These are phyloP conservation scores for Artibeus jamaicensis DNA, from an alignment of 2,797 vertebrate species.

Conservation along the genomic window DNA sequence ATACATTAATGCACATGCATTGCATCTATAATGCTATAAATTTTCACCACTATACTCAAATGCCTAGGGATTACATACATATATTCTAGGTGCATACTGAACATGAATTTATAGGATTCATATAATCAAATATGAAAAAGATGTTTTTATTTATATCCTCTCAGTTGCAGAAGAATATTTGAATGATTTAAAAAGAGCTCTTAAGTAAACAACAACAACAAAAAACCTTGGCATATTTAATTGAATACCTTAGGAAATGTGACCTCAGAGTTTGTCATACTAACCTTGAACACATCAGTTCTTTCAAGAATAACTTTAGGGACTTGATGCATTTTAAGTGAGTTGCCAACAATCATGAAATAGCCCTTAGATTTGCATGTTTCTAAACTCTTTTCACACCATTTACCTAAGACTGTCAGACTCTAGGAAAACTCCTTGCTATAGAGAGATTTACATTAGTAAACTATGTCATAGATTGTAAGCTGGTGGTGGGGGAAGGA, in stretches of 20 bases:
- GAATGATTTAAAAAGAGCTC: not conserved
- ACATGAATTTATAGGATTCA: not conserved
- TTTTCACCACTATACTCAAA: not conserved
- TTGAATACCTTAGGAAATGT: slow-evolving; percentile 37
- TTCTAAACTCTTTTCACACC: not conserved
- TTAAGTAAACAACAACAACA: too few relatives aligned
- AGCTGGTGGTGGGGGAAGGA: not conserved
- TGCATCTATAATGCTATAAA: not conserved
- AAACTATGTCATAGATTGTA: not conserved
- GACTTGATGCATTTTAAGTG: slow-evolving; percentile 36
- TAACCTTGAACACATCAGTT: slow-evolving; percentile 25
- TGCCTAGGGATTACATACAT: not conserved
- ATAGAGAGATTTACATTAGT: not conserved
- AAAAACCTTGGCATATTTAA: slow-evolving; percentile 48
- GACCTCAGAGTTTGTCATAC: not conserved
- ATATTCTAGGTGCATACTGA: not conserved
- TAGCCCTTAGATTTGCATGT: not conserved
- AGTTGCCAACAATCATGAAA: not conserved
- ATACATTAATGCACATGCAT: not conserved
- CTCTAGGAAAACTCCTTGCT: not conserved
- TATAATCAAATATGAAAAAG: not conserved
- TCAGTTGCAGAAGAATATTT: not conserved
- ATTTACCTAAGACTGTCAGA: not conserved
- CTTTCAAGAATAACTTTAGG: slow-evolving; percentile 37
- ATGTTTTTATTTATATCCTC: not conserved